These are phyloP conservation scores for Notiomystis cincta DNA, from an alignment of 2,113 vertebrate genomes.

Conservation along the genomic window DNA sequence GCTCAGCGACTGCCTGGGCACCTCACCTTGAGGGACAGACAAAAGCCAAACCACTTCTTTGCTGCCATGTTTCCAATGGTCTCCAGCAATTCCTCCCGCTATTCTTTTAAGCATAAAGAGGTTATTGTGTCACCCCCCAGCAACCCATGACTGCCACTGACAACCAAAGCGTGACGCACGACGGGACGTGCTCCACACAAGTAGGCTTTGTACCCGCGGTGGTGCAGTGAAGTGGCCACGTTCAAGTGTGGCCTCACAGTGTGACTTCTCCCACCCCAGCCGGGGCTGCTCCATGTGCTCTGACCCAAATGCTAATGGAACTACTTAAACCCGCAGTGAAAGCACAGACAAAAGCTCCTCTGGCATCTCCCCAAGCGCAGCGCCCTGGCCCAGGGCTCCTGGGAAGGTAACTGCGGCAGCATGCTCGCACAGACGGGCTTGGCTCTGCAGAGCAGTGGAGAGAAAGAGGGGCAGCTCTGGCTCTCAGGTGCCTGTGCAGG, in stretches of 20 bases:
- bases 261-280: background rate
- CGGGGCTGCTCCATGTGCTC: background rate
- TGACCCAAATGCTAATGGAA: background rate
- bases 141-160: background rate
- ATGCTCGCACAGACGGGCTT: rapidly evolving
- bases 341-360: background rate
- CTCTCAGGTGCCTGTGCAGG: background rate
- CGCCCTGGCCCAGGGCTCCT: background rate
- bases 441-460: background rate
- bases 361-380: background rate
- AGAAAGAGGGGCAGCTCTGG: rapidly evolving
- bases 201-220: background rate
- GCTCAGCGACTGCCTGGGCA: background rate
- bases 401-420: background rate
- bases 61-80: background rate
- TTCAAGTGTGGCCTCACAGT: conserved; percentile 1
- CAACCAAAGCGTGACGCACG: background rate
- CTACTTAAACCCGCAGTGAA: background rate
- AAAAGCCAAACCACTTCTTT: background rate
- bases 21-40: background rate
- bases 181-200: background rate
- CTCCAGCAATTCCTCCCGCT: background rate
- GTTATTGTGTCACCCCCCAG: conserved; percentile 10
- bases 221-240: background rate
- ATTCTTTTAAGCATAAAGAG: conserved; percentile 21